A percentile compares a stretch with the other conserved stretches of the same genome.
These are phyloP conservation scores for Chaetophractus vellerosus DNA, from an alignment of 2,797 vertebrate genomes.

Conservation along the genomic window DNA sequence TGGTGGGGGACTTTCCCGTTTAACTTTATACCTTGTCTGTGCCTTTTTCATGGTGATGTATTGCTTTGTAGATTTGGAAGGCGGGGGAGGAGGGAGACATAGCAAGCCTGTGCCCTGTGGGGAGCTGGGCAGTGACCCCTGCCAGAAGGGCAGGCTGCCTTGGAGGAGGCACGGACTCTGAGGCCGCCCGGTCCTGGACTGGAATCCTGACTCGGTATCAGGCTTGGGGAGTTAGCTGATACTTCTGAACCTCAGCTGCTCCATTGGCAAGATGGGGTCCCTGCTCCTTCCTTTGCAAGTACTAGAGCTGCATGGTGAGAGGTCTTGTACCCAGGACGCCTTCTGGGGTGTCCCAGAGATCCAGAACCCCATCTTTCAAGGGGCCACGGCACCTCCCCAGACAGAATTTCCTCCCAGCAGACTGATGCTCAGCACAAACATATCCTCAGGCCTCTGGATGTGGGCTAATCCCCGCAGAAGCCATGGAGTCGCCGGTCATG, in stretches of 20 bases:
- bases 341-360: neutral
- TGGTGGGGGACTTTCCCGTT: neutral
- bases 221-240: accelerated
- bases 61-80: neutral
- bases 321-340: neutral
- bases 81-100: neutral
- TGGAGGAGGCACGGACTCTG: accelerated
- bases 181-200: accelerated
- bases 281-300: accelerated
- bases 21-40: neutral
- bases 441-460: neutral
- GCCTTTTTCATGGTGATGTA: neutral
- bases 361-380: neutral
- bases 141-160: accelerated
- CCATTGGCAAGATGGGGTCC: neutral
- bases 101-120: accelerated
- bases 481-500: neutral
- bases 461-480: conserved; percentile 16
- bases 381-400: neutral
- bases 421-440: neutral
- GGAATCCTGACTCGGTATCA: accelerated
- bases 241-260: accelerated
- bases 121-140: accelerated
- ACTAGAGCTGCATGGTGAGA: neutral
- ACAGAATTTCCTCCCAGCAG: conserved; percentile 32